Percentiles rank a stretch among this genome's conserved stretches.
Evolutionary conservation across 2,113 vertebrate genomes (phyloP).

Genomic region (human (Homo sapiens)): DNA sequence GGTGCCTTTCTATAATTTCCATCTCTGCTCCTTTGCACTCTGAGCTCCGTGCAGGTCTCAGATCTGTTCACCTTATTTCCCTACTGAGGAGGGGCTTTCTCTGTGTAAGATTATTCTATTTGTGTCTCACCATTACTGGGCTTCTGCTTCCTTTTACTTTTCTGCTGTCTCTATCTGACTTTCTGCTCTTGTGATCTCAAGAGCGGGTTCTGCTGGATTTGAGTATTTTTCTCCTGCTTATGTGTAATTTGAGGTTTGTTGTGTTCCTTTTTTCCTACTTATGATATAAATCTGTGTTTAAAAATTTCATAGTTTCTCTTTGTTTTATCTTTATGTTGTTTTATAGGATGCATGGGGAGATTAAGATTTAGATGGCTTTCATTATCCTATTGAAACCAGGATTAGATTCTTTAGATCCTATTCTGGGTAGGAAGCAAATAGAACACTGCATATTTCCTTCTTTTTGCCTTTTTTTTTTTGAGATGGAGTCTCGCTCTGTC

Average conservation of each 20-base stretch:
- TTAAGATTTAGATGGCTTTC: neutral
- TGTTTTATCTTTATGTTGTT: neutral
- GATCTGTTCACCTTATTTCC: neutral
- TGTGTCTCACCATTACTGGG: neutral
- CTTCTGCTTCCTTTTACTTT: neutral
- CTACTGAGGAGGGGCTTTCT: neutral
- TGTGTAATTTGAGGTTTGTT: neutral
- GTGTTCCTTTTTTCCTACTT: neutral
- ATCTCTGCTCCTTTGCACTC: neutral
- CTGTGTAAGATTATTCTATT: neutral
- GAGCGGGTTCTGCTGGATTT: neutral
- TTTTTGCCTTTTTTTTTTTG: no score
- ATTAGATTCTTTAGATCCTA: neutral
- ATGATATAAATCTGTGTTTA: neutral
- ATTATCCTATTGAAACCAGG: neutral
- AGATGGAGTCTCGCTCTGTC: no score
- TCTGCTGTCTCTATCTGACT: neutral
- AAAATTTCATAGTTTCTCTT: neutral
- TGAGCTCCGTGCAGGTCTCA: neutral
- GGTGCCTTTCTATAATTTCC: neutral
- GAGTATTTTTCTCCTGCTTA: neutral
- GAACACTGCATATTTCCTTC: neutral
- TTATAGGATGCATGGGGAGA: neutral
- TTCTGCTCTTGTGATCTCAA: neutral
- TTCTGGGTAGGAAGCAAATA: neutral